phyloP scores from a whole-genome alignment of 2,888 invertebrate species.

The Eubasilissa splendida region DNA sequence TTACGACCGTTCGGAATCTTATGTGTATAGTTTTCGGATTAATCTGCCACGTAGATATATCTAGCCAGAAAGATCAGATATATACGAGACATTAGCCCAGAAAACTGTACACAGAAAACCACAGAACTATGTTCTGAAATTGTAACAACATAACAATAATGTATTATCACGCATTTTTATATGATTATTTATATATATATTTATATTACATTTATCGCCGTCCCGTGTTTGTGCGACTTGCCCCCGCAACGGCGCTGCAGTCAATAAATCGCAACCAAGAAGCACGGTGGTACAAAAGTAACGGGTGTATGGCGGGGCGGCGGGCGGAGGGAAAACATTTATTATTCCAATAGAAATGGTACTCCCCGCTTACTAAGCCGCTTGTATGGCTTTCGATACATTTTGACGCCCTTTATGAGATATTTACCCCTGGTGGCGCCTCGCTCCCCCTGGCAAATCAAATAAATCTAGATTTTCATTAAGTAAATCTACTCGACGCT shows the following conservation, averaged over 20 bases:
- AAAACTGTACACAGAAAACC: too few species aligned
- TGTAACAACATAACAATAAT: too few species aligned
- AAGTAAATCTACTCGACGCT: slow-evolving; percentile 30
- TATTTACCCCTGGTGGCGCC: slow-evolving; percentile 7
- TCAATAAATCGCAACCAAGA: slow-evolving; percentile 51
- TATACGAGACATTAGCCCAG: too few species aligned
- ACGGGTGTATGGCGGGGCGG: slow-evolving; percentile 1
- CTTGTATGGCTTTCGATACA: slow-evolving; percentile 31
- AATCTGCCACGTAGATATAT: too few species aligned
- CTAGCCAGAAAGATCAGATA: too few species aligned
- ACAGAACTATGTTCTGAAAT: too few species aligned
- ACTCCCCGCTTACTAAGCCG: slow-evolving; percentile 14
- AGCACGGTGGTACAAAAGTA: slow-evolving; percentile 24
- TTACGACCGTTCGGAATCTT: too few species aligned
- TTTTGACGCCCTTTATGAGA: slow-evolving; percentile 37
- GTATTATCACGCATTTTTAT: too few species aligned
- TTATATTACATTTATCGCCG: too few species aligned
- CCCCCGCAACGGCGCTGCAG: slow-evolving; percentile 31
- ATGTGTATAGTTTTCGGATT: too few species aligned
- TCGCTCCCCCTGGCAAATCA: not conserved
- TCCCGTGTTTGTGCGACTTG: too few species aligned
- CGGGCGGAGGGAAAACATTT: slow-evolving; percentile 35
- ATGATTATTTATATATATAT: too few species aligned
- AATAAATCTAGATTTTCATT: slow-evolving; percentile 45
- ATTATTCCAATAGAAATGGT: slow-evolving; percentile 47